Conservation (phyloP, 2,888 invertebrate genomes). For the Hylaea fasciaria region DNA sequence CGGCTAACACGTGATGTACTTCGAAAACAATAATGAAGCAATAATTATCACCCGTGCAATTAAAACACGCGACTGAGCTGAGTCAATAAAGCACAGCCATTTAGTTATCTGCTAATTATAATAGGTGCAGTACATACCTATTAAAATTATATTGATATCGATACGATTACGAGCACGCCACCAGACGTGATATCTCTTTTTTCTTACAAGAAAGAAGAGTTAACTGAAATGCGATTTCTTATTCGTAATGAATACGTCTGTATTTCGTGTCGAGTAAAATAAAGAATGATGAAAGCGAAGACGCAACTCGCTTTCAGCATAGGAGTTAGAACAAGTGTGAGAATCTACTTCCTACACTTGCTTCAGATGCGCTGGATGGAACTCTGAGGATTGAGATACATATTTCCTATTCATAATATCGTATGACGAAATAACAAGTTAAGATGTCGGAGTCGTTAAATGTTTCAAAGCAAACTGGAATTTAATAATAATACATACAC, state of each 20-base stretch:
- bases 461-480: constrained; percentile 5
- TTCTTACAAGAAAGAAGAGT: constrained; percentile 19
- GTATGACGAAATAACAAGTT: background rate
- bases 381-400: constrained; percentile 17
- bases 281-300: no score
- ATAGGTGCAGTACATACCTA: background rate
- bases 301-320: background rate
- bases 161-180: background rate
- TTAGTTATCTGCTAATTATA: no score
- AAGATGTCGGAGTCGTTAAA: background rate
- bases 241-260: no score
- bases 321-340: background rate
- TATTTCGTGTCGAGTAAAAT: no score
- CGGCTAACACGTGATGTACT: background rate
- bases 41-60: background rate
- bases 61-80: background rate
- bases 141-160: background rate
- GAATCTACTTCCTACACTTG: no score
- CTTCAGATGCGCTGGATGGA: constrained; percentile 1
- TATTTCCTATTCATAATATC: constrained; percentile 5
- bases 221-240: constrained; percentile 1
- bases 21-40: background rate
- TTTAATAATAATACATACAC: constrained; percentile 20
- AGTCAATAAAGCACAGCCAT: no score
- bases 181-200: constrained; percentile 9